phyloP scores from a whole-genome alignment of 2,888 invertebrate species.

The Colostygia pectinataria region DNA sequence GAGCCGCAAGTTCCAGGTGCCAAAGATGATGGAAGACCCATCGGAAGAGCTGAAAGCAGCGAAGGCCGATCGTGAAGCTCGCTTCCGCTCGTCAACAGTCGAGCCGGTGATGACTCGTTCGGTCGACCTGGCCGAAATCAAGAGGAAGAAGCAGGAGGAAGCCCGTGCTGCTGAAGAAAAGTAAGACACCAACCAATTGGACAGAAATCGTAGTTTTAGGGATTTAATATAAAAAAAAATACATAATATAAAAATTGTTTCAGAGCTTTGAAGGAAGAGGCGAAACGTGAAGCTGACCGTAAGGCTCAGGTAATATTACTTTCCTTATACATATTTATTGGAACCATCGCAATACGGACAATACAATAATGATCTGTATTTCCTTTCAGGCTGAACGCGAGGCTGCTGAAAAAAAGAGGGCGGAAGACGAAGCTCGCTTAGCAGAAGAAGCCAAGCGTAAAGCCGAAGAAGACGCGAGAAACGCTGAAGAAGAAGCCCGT shows the following conservation, averaged over 20 bases:
- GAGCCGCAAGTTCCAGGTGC: conserved; percentile 86
- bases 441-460: conserved; percentile 78
- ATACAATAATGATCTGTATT: neutral
- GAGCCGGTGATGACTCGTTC: conserved; percentile 74
- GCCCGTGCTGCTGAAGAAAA: conserved; percentile 85
- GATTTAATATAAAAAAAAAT: neutral
- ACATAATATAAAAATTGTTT: conserved; percentile 38
- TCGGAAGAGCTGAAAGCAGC: conserved; percentile 84
- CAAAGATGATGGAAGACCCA: conserved; percentile 82
- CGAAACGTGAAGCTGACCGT: conserved; percentile 76
- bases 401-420: conserved; percentile 73
- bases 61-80: conserved; percentile 84
- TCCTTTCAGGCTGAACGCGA: conserved; percentile 63
- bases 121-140: conserved; percentile 79
- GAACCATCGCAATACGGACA: neutral
- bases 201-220: neutral
- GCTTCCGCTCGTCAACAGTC: conserved; percentile 81
- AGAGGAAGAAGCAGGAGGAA: conserved; percentile 84
- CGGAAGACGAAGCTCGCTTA: conserved; percentile 81
- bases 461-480: conserved; percentile 74
- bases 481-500: conserved; percentile 74
- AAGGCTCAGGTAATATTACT: conserved; percentile 65
- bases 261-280: conserved; percentile 79
- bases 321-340: neutral
- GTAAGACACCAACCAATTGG: conserved; percentile 53